Percentiles rank a stretch among this genome's conserved stretches.
Evolutionary conservation across 2,797 vertebrate genomes (phyloP).

Genomic region (Bovichtus variegatus): DNA sequence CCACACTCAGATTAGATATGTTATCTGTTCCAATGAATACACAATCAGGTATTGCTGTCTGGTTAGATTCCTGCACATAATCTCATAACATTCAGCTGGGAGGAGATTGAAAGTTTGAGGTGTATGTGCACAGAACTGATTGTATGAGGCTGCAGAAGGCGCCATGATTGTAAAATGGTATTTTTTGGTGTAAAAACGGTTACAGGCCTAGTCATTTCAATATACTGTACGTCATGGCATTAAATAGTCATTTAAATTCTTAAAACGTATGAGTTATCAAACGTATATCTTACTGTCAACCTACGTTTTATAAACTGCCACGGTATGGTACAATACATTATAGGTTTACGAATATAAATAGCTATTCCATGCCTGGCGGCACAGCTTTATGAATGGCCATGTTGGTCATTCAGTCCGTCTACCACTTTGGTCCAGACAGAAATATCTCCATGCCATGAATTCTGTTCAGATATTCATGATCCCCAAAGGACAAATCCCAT

Average conservation of each 20-base stretch:
- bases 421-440: neutral
- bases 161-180: neutral
- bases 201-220: neutral
- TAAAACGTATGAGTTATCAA: neutral
- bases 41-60: slow-evolving; percentile 6
- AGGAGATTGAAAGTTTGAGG: slow-evolving; percentile 14
- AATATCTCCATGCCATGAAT: neutral
- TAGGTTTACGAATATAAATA: neutral
- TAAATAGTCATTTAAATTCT: neutral
- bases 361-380: neutral
- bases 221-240: neutral
- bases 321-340: neutral
- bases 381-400: neutral
- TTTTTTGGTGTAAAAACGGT: neutral
- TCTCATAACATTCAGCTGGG: slow-evolving; percentile 15
- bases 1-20: slow-evolving; percentile 27
- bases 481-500: neutral
- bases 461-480: neutral
- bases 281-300: neutral
- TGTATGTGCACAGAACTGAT: neutral
- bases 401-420: neutral
- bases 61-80: slow-evolving; percentile 19
- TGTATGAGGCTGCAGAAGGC: slow-evolving; percentile 1
- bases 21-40: slow-evolving; percentile 16
- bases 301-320: neutral